phyloP scores from a whole-genome alignment of 1,140 invertebrate genomes.

The Acyrthosiphon pisum region DNA sequence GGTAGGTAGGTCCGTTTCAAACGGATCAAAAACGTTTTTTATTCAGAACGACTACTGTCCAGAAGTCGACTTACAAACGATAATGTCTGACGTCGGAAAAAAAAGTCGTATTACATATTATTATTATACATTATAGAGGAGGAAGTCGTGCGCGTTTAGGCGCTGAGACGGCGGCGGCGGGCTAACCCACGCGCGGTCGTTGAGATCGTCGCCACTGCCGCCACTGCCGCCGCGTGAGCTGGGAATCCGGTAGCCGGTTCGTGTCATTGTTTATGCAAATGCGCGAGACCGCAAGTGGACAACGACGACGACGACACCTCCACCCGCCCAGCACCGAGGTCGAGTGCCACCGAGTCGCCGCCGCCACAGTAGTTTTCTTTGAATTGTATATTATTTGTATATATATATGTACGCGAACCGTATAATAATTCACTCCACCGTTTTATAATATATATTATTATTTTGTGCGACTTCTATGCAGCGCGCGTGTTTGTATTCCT shows the following conservation, averaged over 20 bases:
- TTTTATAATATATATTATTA: constrained; percentile 19
- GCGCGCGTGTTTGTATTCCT: constrained; percentile 8
- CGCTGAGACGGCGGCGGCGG: not conserved
- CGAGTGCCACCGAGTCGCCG: not conserved
- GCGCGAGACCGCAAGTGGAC: constrained; percentile 44
- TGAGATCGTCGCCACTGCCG: not conserved
- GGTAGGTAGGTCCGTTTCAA: not conserved
- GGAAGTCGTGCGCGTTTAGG: constrained; percentile 9
- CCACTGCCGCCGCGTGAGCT: not conserved
- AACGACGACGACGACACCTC: constrained; percentile 50
- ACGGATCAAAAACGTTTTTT: not conserved
- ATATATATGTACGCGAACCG: not conserved
- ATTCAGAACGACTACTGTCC: not conserved
- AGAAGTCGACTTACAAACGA: not conserved
- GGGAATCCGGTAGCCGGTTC: constrained; percentile 56
- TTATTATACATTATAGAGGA: not conserved
- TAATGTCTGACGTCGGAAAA: not conserved
- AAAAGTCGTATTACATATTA: constrained; percentile 1
- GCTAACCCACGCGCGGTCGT: constrained; percentile 31
- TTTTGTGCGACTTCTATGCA: constrained; percentile 27
- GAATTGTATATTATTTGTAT: constrained; percentile 45
- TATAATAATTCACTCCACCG: constrained; percentile 49
- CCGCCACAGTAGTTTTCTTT: constrained; percentile 20
- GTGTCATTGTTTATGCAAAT: constrained; percentile 56
- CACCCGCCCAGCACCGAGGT: constrained; percentile 1